phyloP scores from a whole-genome alignment of 2,888 invertebrate species.

The Malthinus seriepunctatus region DNA sequence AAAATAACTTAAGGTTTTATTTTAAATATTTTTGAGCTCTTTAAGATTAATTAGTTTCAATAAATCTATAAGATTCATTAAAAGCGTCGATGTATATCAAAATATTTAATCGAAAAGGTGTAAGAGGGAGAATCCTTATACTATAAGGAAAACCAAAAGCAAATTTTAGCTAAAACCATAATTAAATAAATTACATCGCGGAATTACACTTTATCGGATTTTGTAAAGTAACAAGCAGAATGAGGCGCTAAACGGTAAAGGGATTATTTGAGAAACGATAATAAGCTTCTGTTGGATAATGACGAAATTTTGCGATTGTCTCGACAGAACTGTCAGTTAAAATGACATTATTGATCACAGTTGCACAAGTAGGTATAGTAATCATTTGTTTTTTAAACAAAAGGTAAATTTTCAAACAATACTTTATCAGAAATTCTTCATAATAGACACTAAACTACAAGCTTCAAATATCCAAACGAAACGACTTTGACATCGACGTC shows the following conservation, averaged over 20 bases:
- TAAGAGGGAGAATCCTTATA: background rate
- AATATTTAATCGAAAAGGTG: slow-evolving; percentile 2
- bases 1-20: too few species aligned
- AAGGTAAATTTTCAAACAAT: slow-evolving; percentile 21
- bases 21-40: too few species aligned
- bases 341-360: slow-evolving; percentile 29
- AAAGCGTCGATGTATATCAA: slow-evolving; percentile 8
- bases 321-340: slow-evolving; percentile 27
- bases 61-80: slow-evolving; percentile 12
- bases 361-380: slow-evolving; percentile 20
- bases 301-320: slow-evolving; percentile 29
- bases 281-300: slow-evolving; percentile 33
- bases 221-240: slow-evolving; percentile 24
- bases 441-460: background rate
- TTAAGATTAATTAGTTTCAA: background rate
- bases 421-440: slow-evolving; percentile 15
- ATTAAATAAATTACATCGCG: slow-evolving; percentile 28
- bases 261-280: slow-evolving; percentile 34
- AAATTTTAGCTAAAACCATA: slow-evolving; percentile 26
- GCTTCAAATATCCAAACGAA: too few species aligned
- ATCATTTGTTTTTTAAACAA: slow-evolving; percentile 23
- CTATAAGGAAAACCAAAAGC: slow-evolving; percentile 15
- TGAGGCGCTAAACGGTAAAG: slow-evolving; percentile 29
- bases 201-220: slow-evolving; percentile 30
- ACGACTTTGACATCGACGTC: too few species aligned